Evolutionary conservation across 2,888 invertebrate genomes (phyloP), one percentile per base, ranked within the genome.

Genomic region (Netelia fuscicornis): DNA sequence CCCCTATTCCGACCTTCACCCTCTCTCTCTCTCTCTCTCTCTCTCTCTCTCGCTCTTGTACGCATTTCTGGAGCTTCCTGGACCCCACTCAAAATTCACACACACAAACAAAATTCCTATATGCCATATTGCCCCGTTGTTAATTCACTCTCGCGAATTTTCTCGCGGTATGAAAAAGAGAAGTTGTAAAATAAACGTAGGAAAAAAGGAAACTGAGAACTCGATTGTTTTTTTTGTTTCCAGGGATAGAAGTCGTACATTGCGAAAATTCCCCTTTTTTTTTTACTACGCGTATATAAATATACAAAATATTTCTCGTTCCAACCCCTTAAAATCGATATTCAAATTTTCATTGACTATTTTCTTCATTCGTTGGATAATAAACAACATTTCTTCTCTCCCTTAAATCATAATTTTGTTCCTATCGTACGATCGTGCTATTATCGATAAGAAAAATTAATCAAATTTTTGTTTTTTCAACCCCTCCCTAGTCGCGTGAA

Each of bases 101-200:
- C 62, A 68, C 52, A 62, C 78, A 70, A 81, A 72, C 70, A 20
- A 80, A 80, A 80, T 64, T 71, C 54, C 71, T 62, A 5, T 30
- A 71, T 71, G 62, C 60, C 64, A 64, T 54, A 72, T 64, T 84
- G 56, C 64, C 62, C 65, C 71, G 79, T 85, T 67, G 82, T 85
- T 85, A 85, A 85, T 82, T 82, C 68, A 76, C 64, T 81, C 70
- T 71, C 65, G 56, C 58, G 64, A 52, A 75, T 79, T 79, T 79
- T 79, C 65, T 17, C 74, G 52, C 64, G 60, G 25, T 62, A 25
- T 17, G 9, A 13, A 42, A 20, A 37, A 65, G 23, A 10, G 30
- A 37, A 44, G 48, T 64, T 54, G 8, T 48, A 75, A 25, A 64
- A 64, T 52, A 71, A 8, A 71, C 11, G 23, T 48, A n/a, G 2